A percentile compares a stretch with the other conserved stretches of the same genome.
Conservation (phyloP, 2,113 vertebrate species). For the Apeltes quadracus region DNA sequence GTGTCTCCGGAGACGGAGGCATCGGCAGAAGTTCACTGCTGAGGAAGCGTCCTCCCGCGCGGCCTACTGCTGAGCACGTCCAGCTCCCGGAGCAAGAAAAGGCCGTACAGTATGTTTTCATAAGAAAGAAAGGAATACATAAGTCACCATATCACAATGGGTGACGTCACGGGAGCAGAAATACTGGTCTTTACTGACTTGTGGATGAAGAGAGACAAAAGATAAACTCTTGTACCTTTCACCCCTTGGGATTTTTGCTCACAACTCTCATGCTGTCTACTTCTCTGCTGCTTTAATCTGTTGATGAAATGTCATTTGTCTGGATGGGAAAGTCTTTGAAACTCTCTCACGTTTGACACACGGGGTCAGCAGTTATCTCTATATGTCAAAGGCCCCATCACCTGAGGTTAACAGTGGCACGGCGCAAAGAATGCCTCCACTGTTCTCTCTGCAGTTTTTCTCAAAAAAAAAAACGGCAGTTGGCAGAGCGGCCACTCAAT, state of each 20-base stretch:
- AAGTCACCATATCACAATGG: neutral
- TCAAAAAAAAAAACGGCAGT: conserved; percentile 51
- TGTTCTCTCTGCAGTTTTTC: conserved; percentile 30
- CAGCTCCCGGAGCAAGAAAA: neutral
- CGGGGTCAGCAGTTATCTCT: neutral
- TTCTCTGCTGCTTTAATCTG: neutral
- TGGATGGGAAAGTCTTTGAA: neutral
- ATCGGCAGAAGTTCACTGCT: conserved; percentile 15
- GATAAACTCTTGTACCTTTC: neutral
- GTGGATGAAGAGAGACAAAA: neutral
- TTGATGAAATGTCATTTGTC: neutral
- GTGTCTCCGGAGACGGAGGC: conserved; percentile 49
- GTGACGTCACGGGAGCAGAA: neutral
- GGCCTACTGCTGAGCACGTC: no score
- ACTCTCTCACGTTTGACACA: neutral
- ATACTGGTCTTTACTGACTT: neutral
- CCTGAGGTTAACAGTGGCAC: neutral
- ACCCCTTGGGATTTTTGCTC: neutral
- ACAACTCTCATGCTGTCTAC: neutral
- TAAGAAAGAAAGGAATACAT: neutral
- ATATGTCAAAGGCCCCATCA: neutral
- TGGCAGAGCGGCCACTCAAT: conserved; percentile 46
- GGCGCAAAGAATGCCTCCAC: conserved; percentile 31
- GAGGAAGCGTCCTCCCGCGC: no score
- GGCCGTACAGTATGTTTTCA: neutral